These are phyloP conservation scores for Spea hammondii DNA, from an alignment of 2,797 vertebrate genomes.

Conservation along the genomic window DNA sequence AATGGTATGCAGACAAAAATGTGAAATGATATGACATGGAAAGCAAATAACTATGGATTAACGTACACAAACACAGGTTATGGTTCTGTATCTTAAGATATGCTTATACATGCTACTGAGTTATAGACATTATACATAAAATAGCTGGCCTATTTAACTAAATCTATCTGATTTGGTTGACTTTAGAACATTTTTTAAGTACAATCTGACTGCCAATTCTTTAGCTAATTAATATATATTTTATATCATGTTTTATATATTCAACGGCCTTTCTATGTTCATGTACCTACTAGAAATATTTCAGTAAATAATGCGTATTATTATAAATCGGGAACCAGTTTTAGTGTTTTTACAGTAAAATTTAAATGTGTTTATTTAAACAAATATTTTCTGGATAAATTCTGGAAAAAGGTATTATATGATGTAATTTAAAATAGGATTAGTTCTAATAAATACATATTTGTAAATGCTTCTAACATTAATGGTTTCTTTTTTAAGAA, in stretches of 20 bases:
- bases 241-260: no score
- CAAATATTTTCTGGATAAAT: neutral
- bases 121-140: constrained; percentile 23
- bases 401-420: neutral
- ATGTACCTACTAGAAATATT: neutral
- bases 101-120: constrained; percentile 23
- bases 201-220: constrained; percentile 42
- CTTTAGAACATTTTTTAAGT: constrained; percentile 34
- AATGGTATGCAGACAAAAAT: constrained; percentile 13
- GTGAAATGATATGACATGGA: constrained; percentile 27
- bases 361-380: neutral
- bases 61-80: constrained; percentile 31
- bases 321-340: neutral
- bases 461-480: neutral
- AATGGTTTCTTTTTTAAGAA: neutral
- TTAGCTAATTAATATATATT: neutral
- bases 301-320: no score
- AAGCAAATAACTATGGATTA: constrained; percentile 24
- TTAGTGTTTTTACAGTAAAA: neutral
- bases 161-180: constrained; percentile 19
- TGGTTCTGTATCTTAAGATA: constrained; percentile 21
- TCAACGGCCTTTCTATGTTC: no score
- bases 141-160: constrained; percentile 32
- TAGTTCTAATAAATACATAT: neutral
- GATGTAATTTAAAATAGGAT: neutral